Evolutionary conservation across 1,140 invertebrate genomes (phyloP).

Genomic region (Cydia amplana): DNA sequence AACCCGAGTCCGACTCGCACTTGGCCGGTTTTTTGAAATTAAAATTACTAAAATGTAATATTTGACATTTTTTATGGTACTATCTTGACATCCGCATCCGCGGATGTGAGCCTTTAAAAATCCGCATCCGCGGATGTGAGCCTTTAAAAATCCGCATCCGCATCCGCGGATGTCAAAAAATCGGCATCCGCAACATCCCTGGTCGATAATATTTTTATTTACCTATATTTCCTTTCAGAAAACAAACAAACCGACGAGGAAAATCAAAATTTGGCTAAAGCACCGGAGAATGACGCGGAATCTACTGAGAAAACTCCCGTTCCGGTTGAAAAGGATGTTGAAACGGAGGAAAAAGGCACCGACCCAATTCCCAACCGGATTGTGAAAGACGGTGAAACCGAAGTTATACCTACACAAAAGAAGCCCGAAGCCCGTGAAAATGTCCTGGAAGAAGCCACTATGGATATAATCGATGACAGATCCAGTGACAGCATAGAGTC

Average conservation of each 20-base stretch:
- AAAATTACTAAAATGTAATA: no score
- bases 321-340: not conserved
- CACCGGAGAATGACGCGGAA: not conserved
- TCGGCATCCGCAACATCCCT: no score
- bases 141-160: no score
- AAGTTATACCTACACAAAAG: slow-evolving; percentile 8
- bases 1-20: no score
- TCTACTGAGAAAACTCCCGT: slow-evolving; percentile 27
- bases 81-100: no score
- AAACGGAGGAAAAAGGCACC: not conserved
- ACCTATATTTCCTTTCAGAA: slow-evolving; percentile 40
- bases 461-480: slow-evolving; percentile 40
- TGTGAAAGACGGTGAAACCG: not conserved
- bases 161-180: no score
- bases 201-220: no score
- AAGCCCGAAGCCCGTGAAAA: not conserved
- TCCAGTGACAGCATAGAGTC: slow-evolving; percentile 39
- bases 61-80: no score
- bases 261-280: not conserved
- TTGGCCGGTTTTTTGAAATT: no score
- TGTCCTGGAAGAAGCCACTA: slow-evolving; percentile 36
- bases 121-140: no score
- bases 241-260: slow-evolving; percentile 35
- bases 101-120: no score
- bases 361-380: not conserved